Evolutionary conservation across 2,797 vertebrate genomes (phyloP), one percentile per base, ranked within the genome.

Genomic region (Cyclopterus lumpus): DNA sequence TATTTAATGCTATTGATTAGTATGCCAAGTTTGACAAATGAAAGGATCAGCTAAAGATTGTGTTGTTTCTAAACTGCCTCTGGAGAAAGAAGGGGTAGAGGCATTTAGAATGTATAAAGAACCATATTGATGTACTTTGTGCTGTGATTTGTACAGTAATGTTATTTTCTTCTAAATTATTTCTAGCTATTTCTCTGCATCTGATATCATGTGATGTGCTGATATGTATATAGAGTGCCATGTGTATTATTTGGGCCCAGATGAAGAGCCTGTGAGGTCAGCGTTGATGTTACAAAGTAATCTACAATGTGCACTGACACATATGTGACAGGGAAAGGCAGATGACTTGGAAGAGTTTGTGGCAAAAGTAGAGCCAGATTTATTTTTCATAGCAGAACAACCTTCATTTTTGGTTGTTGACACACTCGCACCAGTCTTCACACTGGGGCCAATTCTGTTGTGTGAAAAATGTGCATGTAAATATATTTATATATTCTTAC

Each of bases 1-100:
- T 54, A 48, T 48, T 53, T 30, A 44, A 67, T 44, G 72, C 18
- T 15, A 79, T 46, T 40, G 20, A 64, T 60, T 44, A 12, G 22
- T 8, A 59, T 53, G 16, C 1, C 46, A 68, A 20, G 24, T 58
- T 28, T 15, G 20, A 55, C 16, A 34, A 60, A 70, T 38, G 8
- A 34, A 24, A 49, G 12, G n/a, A 44, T 28, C 28, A 18, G 2
- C 12, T 53, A 7, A 20, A 36, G n/a, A 30, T 6, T 8, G 9
- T 24, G 26, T 12, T 58, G 26, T 53, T 40, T 62, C 28, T 4
- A 18, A 68, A 4, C 4, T 16, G 11, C 18, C 24, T 24, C 44
- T 28, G 18, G 22, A 32, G 12, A 42, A 24, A 54, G 12, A 42
- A 60, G 6, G 2, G 14, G 12, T 24, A 18, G 8, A 34, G 9